Percentiles rank a stretch among this genome's conserved stretches.
These are phyloP conservation scores for Zele albiditarsus DNA, from an alignment of 2,888 invertebrate species.

Conservation along the genomic window DNA sequence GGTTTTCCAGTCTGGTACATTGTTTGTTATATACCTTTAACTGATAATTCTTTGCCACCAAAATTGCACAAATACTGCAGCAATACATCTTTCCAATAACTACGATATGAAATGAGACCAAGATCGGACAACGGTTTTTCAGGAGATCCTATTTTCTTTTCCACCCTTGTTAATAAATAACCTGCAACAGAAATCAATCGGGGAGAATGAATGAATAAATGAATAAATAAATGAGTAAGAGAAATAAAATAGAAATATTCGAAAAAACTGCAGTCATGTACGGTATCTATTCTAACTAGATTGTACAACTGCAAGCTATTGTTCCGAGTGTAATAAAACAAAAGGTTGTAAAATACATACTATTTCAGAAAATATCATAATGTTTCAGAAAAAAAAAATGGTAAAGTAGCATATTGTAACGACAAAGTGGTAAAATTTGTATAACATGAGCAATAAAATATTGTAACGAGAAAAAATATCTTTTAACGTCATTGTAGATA, in stretches of 20 bases:
- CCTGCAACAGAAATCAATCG: constrained; percentile 76
- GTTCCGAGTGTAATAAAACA: not conserved
- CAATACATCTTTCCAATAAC: constrained; percentile 98
- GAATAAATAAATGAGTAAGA: not conserved
- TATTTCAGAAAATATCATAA: not conserved
- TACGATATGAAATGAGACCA: constrained; percentile 96
- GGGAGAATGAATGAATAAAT: not conserved
- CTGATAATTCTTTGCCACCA: constrained; percentile 90
- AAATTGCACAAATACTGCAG: constrained; percentile 92
- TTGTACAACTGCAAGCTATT: not conserved
- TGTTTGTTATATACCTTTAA: constrained; percentile 80
- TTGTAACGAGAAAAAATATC: not conserved
- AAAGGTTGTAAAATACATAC: not conserved
- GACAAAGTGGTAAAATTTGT: not conserved
- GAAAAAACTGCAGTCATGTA: not conserved
- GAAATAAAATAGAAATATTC: not conserved
- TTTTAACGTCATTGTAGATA: not conserved
- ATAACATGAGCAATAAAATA: not conserved
- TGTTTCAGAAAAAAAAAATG: not conserved
- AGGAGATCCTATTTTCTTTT: constrained; percentile 99
- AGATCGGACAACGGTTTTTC: constrained; percentile 98
- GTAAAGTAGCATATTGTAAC: not conserved
- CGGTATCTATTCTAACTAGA: not conserved
- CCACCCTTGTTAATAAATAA: constrained; percentile 94
- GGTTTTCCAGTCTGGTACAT: not conserved